Conservation (phyloP, 2,113 vertebrate species). For the Geococcyx californianus region DNA sequence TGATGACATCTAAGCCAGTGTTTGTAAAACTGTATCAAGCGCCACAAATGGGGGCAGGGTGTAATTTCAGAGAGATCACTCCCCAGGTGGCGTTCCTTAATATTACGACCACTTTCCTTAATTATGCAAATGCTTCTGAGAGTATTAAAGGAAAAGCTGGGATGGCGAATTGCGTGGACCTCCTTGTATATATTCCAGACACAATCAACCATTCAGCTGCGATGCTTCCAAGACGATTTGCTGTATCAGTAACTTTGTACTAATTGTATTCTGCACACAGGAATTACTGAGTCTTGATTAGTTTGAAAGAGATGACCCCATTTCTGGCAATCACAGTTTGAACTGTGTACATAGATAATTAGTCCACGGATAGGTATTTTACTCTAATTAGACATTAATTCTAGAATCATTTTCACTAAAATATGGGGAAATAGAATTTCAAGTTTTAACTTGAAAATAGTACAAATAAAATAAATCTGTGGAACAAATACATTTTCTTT, state of each 20-base stretch:
- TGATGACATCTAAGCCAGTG: neutral
- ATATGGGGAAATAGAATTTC: neutral
- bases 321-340: neutral
- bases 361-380: neutral
- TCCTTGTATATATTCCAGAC: neutral
- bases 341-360: neutral
- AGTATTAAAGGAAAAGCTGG: neutral
- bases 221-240: neutral
- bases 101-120: constrained; percentile 3
- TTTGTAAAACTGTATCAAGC: neutral
- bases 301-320: neutral
- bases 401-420: neutral
- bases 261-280: neutral
- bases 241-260: neutral
- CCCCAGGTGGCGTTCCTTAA: neutral
- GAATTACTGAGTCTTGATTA: neutral
- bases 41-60: neutral
- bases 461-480: neutral
- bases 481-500: neutral
- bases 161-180: neutral
- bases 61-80: neutral
- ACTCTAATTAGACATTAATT: neutral
- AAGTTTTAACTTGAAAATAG: neutral
- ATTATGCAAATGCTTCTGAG: constrained; percentile 5
- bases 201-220: neutral